phyloP scores from a whole-genome alignment of 2,797 vertebrate genomes.

The Geotrypetes seraphini region DNA sequence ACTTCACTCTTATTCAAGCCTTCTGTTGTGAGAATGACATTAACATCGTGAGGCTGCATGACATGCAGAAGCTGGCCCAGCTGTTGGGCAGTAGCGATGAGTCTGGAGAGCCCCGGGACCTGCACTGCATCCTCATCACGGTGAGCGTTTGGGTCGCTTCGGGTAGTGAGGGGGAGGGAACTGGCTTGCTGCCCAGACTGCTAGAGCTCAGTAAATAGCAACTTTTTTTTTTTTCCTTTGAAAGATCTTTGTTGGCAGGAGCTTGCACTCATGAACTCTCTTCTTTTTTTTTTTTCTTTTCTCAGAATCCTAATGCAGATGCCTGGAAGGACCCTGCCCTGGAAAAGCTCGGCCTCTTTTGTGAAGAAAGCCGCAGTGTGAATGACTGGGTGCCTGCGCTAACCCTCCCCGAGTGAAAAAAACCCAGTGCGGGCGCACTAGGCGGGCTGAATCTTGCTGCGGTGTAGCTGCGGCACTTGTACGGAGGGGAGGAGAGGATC shows the following conservation, averaged over 20 bases:
- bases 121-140: conserved; percentile 89
- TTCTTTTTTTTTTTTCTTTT: neutral
- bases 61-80: conserved; percentile 66
- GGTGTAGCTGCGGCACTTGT: conserved; percentile 41
- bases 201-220: neutral
- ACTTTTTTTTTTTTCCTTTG: neutral
- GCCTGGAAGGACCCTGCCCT: conserved; percentile 82
- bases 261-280: conserved; percentile 16
- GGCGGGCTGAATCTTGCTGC: conserved; percentile 50
- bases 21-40: conserved; percentile 96
- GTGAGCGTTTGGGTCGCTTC: conserved; percentile 53
- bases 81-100: conserved; percentile 68
- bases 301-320: conserved; percentile 78
- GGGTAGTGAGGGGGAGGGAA: rapidly evolving
- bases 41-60: conserved; percentile 81
- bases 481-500: no score
- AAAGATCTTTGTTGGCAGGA: neutral
- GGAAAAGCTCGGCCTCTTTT: conserved; percentile 80
- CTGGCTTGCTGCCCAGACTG: rapidly evolving
- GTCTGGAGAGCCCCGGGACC: conserved; percentile 72
- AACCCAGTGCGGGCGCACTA: conserved; percentile 20
- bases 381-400: conserved; percentile 91
- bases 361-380: conserved; percentile 79
- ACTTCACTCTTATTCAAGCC: conserved; percentile 94
- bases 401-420: conserved; percentile 82